Base-by-base conservation (phyloP, 2,888 invertebrate genomes). In the Drosophila cognata region DNA sequence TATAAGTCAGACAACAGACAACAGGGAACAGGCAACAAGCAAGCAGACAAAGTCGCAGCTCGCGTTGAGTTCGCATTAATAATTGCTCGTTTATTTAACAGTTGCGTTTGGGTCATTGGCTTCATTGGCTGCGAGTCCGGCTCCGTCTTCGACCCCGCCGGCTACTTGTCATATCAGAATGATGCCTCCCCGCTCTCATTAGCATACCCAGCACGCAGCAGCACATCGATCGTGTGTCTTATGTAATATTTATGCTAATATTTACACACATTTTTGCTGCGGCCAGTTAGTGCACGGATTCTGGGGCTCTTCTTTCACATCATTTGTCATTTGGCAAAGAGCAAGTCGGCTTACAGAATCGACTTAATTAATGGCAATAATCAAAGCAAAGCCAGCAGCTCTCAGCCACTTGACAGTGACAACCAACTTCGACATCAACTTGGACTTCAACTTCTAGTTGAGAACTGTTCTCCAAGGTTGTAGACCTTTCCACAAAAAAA, bases 181-280 rank as follows among this genome's bases (percentile, higher is more conserved):
- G 74, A 65, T 72, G 57, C 51, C 16, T 21, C 53, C 35, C 36
- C 51, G 53, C 69, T 57, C 84, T 88, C 89, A 84, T 89, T 89
- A 89, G 79, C 79, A 81, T 84, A 35, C 18, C 18, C 48, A 52
- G 66, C 59, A 71, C 58, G n/a, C 29, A 43, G 33, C n/a, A 33
- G 25, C 56, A 13, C 53, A 74, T 59, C 38, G 38, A 35, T 38
- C 25, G 25, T 50, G 51, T 61, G 29, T 21, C 46, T 65, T 79
- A 61, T 88, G 77, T 77, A 79, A 78, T 89, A 76, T 78, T 84
- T 90, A 89, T 87, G 90, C 88, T 75, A 87, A 87, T 89, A 79
- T 90, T 81, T 83, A 81, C 82, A 76, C 29, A 59, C 64, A 66
- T 33, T 65, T 52, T 6, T n/a, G 29, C 35, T 31, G 8, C 25